These are phyloP conservation scores for Molossus alvarezi DNA, from an alignment of 2,797 vertebrate species.

Conservation along the genomic window DNA sequence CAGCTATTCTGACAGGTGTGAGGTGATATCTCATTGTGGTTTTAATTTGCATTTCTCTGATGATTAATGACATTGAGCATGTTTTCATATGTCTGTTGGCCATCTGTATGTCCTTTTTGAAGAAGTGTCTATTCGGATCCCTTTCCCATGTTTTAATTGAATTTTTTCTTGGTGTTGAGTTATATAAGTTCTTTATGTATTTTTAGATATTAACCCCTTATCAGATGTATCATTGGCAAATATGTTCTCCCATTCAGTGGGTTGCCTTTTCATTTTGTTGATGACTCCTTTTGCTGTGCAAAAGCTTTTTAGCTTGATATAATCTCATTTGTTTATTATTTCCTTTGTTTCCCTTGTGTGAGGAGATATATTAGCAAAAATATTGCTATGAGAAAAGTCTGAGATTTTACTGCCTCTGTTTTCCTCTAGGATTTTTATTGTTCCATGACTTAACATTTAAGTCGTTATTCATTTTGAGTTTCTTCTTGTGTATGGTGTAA, in stretches of 20 bases:
- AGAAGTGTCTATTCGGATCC: background rate
- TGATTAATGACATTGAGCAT: background rate
- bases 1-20: background rate
- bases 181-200: background rate
- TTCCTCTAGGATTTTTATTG: background rate
- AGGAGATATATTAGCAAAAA: background rate
- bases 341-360: background rate
- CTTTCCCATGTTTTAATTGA: background rate
- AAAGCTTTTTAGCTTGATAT: background rate
- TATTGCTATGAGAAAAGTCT: background rate
- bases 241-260: background rate
- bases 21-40: background rate
- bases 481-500: background rate
- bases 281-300: background rate
- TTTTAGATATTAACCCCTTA: background rate
- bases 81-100: background rate
- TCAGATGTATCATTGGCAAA: background rate
- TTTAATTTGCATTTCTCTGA: background rate
- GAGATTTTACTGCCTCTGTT: background rate
- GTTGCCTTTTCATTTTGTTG: background rate
- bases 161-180: background rate
- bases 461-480: background rate
- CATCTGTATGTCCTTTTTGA: background rate
- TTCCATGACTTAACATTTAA: background rate
- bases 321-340: background rate